Conservation (phyloP, 2,888 invertebrate genomes). For the Saturnia japonica region DNA sequence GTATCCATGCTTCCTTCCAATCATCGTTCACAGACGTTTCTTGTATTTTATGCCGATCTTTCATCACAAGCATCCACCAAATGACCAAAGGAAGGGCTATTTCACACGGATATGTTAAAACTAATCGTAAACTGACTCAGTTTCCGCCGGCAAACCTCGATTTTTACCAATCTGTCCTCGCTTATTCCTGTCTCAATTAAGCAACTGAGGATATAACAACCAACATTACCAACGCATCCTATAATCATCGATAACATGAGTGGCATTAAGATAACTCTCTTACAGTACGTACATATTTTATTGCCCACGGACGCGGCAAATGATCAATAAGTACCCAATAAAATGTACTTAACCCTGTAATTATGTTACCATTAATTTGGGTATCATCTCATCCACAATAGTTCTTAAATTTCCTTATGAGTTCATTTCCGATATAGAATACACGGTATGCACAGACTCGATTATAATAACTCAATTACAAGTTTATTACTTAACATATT, state of each 20-base stretch:
- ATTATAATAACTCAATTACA: constrained; percentile 20
- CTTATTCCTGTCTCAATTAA: constrained; percentile 45
- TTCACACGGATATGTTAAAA: constrained; percentile 43
- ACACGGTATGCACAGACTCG: constrained; percentile 9
- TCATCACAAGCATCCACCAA: constrained; percentile 12
- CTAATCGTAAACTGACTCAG: constrained; percentile 47
- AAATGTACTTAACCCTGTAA: constrained; percentile 52
- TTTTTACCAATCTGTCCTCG: constrained; percentile 50
- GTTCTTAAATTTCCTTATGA: constrained; percentile 40
- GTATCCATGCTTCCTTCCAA: neutral
- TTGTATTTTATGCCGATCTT: neutral
- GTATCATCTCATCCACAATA: constrained; percentile 52
- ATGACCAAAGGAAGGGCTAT: constrained; percentile 18
- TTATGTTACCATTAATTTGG: constrained; percentile 53
- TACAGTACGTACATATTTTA: constrained; percentile 47
- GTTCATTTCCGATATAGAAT: constrained; percentile 41
- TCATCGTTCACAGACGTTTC: neutral
- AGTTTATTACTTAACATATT: constrained; percentile 17
- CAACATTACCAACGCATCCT: constrained; percentile 44
- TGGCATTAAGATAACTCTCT: constrained; percentile 47
- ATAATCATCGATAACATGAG: constrained; percentile 35
- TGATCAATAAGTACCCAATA: constrained; percentile 50
- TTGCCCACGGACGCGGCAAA: constrained; percentile 43
- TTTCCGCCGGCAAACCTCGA: constrained; percentile 51
- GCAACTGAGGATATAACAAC: constrained; percentile 50